Evolutionary conservation across 2,113 vertebrate genomes (phyloP).

Genomic region (Cebidichthys violaceus): DNA sequence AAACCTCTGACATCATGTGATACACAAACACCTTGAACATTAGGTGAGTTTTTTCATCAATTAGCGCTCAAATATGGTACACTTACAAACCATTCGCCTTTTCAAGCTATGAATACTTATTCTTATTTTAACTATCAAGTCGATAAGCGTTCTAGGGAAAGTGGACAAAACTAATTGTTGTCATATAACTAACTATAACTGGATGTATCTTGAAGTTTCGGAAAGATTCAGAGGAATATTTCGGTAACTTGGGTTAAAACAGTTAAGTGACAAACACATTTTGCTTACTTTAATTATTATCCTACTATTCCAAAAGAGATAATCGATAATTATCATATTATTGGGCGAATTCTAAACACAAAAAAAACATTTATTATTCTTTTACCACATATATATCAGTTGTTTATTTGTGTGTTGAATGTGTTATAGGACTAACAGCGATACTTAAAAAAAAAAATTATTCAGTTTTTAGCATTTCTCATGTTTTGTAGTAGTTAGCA

Average conservation of each 20-base stretch:
- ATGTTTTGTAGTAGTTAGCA: background rate
- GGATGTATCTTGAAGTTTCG: too few relatives aligned
- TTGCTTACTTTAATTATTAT: background rate
- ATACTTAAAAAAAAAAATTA: background rate
- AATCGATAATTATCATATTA: background rate
- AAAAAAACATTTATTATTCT: background rate
- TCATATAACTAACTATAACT: too few relatives aligned
- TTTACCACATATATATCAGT: too few relatives aligned
- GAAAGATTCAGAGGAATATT: too few relatives aligned
- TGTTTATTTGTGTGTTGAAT: too few relatives aligned
- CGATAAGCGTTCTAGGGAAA: background rate
- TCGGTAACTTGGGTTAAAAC: too few relatives aligned
- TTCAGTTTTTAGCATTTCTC: background rate
- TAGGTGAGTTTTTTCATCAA: slow-evolving; percentile 3
- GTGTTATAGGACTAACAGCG: too few relatives aligned
- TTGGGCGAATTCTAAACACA: background rate
- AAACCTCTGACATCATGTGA: slow-evolving; percentile 8
- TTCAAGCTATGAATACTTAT: background rate
- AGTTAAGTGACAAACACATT: background rate
- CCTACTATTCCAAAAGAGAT: background rate
- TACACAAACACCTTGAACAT: background rate
- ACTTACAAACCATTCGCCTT: background rate
- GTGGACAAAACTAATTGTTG: too few relatives aligned
- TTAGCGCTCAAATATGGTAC: background rate
- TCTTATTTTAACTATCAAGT: background rate